Evolutionary conservation across 2,797 vertebrate species (phyloP), one percentile per base, ranked within the genome.

Genomic region (Coendou prehensilis): DNA sequence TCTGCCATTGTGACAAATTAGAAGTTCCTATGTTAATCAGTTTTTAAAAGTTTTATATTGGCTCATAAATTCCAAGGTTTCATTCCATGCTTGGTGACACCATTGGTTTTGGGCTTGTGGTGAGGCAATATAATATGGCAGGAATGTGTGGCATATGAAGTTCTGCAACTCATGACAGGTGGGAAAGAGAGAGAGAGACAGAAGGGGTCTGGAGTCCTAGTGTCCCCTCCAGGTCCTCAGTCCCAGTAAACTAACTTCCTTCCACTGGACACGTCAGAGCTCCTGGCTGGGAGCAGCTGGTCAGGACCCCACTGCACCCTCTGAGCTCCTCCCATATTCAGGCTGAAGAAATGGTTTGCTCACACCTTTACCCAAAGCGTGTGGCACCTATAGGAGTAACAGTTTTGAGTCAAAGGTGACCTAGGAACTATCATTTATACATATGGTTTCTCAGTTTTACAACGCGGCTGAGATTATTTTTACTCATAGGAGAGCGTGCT

Each of bases 181-280:
- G 47, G 50, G 14, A 30, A 2, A 26, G 13, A n/a, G 8, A 15
- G 8, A 15, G 11, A 17, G 47, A 26, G 5, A 41, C 4, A 28
- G 37, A 15, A 57, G 61, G 23, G 8, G 23, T 23, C 75, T 41
- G 59, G 3, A 41, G 59, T 52, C 47, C 23, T 22, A 50, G 1
- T 2, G 3, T 9, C 41, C 13, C 30, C 14, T 78, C 10, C 9
- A n/a, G 3, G 2, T 59, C 9, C 13, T 1, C 37, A 4, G 2
- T 5, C 23, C 17, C 47, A 28, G 0, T 37, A 13, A 10, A 5
- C 13, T 45, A 30, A 73, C 47, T 26, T 37, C 37, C 28, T 59
- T 47, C 17, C 10, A n/a, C 26, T 20, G 41, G n/a, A n/a, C 15
- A 45, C 28, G 26, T 33, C 54, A 30, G 47, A 90, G 30, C 61